phyloP scores from a whole-genome alignment of 2,113 vertebrate species.

The Phocoena phocoena region DNA sequence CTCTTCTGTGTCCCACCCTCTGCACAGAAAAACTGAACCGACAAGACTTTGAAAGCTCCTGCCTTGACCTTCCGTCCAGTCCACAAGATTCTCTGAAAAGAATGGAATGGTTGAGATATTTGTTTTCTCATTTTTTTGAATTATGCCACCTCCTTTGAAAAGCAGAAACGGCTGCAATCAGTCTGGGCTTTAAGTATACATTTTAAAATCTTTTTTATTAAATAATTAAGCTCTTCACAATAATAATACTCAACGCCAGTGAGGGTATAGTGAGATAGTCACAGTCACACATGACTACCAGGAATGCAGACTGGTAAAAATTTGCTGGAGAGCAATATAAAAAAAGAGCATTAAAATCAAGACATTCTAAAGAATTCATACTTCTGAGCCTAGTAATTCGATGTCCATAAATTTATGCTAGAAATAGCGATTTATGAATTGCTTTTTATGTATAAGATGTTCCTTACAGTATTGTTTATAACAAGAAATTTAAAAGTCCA shows the following conservation, averaged over 20 bases:
- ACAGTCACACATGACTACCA: not conserved
- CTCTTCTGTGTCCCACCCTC: not conserved
- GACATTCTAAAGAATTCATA: not conserved
- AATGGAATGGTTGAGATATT: not conserved
- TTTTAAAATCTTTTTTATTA: not conserved
- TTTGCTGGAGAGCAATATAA: not conserved
- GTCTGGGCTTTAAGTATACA: not conserved
- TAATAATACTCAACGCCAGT: not conserved
- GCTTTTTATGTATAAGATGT: not conserved
- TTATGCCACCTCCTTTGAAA: not conserved
- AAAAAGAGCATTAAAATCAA: constrained; percentile 25
- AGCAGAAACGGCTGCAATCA: not conserved
- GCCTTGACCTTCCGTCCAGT: not conserved
- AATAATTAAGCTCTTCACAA: not conserved
- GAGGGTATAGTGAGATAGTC: not conserved
- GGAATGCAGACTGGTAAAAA: not conserved
- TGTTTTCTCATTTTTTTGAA: not conserved
- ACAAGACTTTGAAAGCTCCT: not conserved
- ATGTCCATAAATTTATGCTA: not conserved
- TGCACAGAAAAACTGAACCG: not conserved
- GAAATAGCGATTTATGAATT: not conserved
- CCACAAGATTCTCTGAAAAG: not conserved
- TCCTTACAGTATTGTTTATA: not conserved
- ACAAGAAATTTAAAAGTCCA: not conserved
- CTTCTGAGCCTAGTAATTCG: not conserved